A percentile compares a stretch with the other conserved stretches of the same genome.
phyloP scores from a whole-genome alignment of 2,113 vertebrate species.

The Potamarius usumacintae region DNA sequence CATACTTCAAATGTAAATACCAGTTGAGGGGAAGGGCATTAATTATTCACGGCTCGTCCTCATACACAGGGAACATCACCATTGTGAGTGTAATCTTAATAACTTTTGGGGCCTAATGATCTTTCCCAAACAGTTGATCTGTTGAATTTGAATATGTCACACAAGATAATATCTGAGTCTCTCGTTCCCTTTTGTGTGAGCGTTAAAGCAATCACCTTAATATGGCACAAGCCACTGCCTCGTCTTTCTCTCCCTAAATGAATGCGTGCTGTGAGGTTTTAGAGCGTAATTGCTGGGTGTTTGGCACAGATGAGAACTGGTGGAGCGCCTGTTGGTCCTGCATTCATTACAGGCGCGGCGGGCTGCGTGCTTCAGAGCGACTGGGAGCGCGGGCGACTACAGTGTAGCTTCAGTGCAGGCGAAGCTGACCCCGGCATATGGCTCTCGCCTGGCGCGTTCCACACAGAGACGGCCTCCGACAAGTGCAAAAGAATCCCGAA shows the following conservation, averaged over 20 bases:
- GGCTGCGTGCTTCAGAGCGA: slow-evolving; percentile 24
- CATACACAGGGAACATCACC: slow-evolving; percentile 64
- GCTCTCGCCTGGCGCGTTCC: slow-evolving; percentile 46
- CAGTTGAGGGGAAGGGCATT: slow-evolving; percentile 63
- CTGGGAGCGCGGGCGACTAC: slow-evolving; percentile 18
- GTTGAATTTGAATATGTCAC: slow-evolving; percentile 20
- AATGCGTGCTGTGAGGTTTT: slow-evolving; percentile 8
- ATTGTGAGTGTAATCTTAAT: slow-evolving; percentile 70
- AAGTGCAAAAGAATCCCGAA: slow-evolving; percentile 33
- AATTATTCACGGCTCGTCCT: slow-evolving; percentile 68
- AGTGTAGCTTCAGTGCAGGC: slow-evolving; percentile 14
- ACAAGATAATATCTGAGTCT: neutral
- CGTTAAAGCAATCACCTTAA: slow-evolving; percentile 2
- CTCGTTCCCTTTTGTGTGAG: neutral
- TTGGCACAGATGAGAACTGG: slow-evolving; percentile 33
- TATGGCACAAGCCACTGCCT: neutral
- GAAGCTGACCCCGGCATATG: slow-evolving; percentile 52
- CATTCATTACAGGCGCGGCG: slow-evolving; percentile 32
- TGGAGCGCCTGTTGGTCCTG: slow-evolving; percentile 37
- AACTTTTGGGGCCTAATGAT: slow-evolving; percentile 62
- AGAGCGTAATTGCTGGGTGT: slow-evolving; percentile 28
- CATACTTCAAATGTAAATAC: slow-evolving; percentile 73
- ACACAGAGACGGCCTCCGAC: slow-evolving; percentile 41
- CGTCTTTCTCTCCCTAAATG: slow-evolving; percentile 17
- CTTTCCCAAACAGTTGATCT: slow-evolving; percentile 46